These are phyloP conservation scores for Synaphobranchus kaupii DNA, from an alignment of 2,797 vertebrate species.

Conservation along the genomic window DNA sequence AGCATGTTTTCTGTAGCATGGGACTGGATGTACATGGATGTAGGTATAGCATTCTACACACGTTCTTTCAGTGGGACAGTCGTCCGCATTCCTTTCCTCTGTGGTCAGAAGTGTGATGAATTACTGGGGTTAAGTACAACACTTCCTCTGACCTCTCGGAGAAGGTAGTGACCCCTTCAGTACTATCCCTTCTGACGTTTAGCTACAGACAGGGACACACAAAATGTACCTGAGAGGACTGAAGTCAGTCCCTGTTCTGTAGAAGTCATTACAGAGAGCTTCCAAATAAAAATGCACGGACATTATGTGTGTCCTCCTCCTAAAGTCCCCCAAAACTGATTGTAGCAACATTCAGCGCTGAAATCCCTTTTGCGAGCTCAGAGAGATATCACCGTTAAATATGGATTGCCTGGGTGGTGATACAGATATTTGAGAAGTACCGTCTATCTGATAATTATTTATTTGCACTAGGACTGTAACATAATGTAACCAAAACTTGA, in stretches of 20 bases:
- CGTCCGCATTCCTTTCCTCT: conserved; percentile 25
- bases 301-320: conserved; percentile 36
- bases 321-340: conserved; percentile 16
- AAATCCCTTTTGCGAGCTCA: background rate
- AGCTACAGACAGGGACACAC: background rate
- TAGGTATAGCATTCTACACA: conserved; percentile 36
- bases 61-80: background rate
- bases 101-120: conserved; percentile 49
- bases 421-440: background rate
- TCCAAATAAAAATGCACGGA: conserved; percentile 26
- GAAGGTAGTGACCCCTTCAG: conserved; percentile 35
- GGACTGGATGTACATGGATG: conserved; percentile 36
- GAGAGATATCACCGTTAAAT: background rate
- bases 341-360: conserved; percentile 3
- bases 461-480: background rate
- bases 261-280: conserved; percentile 40
- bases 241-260: conserved; percentile 36
- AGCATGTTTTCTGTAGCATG: conserved; percentile 24
- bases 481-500: background rate
- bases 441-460: background rate
- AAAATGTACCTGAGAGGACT: background rate
- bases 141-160: conserved; percentile 46
- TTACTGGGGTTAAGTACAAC: conserved; percentile 50
- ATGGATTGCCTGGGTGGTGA: background rate
- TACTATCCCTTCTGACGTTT: conserved; percentile 39